Evolutionary conservation across 1,140 invertebrate species (phyloP).

Genomic region (Brachionus manjavacas): DNA sequence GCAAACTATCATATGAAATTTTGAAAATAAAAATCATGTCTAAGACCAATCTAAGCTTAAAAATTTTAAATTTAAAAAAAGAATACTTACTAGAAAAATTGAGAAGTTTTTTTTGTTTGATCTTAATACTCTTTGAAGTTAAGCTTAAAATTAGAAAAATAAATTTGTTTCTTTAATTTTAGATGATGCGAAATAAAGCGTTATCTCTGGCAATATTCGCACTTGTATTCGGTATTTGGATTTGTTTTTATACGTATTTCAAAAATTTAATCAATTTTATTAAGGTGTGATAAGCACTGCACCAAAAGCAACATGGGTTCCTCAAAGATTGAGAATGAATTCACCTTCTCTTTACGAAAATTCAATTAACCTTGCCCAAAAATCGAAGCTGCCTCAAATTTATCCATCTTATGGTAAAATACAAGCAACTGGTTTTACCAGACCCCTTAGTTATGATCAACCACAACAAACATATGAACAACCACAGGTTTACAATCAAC

Average conservation of each 20-base stretch:
- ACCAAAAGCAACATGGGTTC: neutral
- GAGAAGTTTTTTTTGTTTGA: neutral
- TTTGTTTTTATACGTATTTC: neutral
- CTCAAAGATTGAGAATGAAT: neutral
- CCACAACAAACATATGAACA: neutral
- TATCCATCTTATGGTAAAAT: neutral
- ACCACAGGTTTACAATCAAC: neutral
- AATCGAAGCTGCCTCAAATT: neutral
- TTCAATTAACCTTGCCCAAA: neutral
- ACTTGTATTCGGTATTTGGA: neutral
- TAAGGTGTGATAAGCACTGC: neutral
- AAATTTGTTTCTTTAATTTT: neutral
- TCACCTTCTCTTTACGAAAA: neutral
- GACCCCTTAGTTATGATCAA: neutral
- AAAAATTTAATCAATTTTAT: neutral
- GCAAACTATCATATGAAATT: neutral
- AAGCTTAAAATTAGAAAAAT: neutral
- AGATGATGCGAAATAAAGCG: neutral
- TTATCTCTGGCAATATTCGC: neutral
- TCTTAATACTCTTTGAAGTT: neutral
- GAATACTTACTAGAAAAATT: no score
- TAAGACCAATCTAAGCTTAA: neutral
- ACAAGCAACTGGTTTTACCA: neutral
- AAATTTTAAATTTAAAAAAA: neutral
- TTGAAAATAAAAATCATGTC: neutral